A percentile compares a stretch with the other conserved stretches of the same genome.
These are phyloP conservation scores for Pocillopora damicornis DNA, from an alignment of 64 coral and sea anemone species.

Conservation along the genomic window DNA sequence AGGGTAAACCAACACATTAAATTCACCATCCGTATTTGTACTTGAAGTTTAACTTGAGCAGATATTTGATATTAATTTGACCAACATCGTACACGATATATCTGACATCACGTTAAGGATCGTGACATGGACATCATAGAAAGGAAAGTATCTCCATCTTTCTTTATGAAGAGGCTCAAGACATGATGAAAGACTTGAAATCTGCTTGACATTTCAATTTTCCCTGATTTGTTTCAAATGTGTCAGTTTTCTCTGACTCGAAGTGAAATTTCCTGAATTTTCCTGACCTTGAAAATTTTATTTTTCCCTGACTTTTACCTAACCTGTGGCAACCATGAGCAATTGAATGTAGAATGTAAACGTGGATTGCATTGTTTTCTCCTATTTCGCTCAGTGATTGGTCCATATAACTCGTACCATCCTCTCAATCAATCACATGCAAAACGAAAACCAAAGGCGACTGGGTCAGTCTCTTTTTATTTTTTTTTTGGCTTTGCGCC, in stretches of 20 bases:
- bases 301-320: no score
- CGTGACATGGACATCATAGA: background rate
- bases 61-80: slow-evolving; percentile 96
- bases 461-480: background rate
- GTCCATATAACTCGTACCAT: background rate
- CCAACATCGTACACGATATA: slow-evolving; percentile 97
- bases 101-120: slow-evolving; percentile 73
- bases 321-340: no score
- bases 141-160: background rate
- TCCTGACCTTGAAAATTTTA: no score
- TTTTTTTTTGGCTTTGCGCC: background rate
- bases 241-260: no score
- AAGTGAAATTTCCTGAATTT: no score
- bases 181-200: no score
- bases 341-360: background rate
- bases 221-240: no score
- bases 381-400: background rate
- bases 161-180: background rate
- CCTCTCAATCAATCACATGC: background rate
- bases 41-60: slow-evolving; percentile 88
- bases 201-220: no score
- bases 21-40: slow-evolving; percentile 85
- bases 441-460: no score
- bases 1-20: background rate
- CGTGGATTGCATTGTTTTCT: background rate